Evolutionary conservation across 2,888 invertebrate genomes (phyloP).

Genomic region (Labia minor): DNA sequence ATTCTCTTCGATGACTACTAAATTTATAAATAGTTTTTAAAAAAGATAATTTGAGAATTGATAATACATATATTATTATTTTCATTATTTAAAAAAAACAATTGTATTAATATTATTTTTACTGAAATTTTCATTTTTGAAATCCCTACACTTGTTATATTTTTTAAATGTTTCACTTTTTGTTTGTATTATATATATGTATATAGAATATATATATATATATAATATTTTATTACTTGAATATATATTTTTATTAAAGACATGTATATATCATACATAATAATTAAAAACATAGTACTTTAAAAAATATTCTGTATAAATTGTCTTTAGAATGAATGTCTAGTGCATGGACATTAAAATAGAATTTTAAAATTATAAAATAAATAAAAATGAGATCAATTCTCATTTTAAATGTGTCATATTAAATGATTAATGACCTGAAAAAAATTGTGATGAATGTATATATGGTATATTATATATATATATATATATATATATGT

Average conservation of each 20-base stretch:
- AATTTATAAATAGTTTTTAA: too few relatives aligned
- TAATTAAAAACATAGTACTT: not conserved
- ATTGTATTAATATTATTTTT: too few relatives aligned
- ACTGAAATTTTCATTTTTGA: too few relatives aligned
- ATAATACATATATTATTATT: too few relatives aligned
- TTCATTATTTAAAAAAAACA: too few relatives aligned
- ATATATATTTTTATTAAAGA: not conserved
- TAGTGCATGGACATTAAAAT: slow-evolving; percentile 4
- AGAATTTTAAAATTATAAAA: too few relatives aligned
- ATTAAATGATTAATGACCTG: not conserved
- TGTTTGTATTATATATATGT: not conserved
- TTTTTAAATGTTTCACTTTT: too few relatives aligned
- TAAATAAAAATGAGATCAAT: not conserved
- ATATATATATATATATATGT: too few relatives aligned
- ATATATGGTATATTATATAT: too few relatives aligned
- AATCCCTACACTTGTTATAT: too few relatives aligned
- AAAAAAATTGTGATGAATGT: not conserved
- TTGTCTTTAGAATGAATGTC: not conserved
- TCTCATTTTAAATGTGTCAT: slow-evolving; percentile 1
- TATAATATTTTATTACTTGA: not conserved
- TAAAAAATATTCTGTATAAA: not conserved
- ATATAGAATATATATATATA: not conserved
- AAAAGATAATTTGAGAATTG: too few relatives aligned
- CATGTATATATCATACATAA: not conserved
- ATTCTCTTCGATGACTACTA: too few relatives aligned